Percentiles rank a stretch among this genome's conserved stretches.
These are phyloP conservation scores for Peromyscus polionotus DNA, from an alignment of 2,113 vertebrate species.

Conservation along the genomic window DNA sequence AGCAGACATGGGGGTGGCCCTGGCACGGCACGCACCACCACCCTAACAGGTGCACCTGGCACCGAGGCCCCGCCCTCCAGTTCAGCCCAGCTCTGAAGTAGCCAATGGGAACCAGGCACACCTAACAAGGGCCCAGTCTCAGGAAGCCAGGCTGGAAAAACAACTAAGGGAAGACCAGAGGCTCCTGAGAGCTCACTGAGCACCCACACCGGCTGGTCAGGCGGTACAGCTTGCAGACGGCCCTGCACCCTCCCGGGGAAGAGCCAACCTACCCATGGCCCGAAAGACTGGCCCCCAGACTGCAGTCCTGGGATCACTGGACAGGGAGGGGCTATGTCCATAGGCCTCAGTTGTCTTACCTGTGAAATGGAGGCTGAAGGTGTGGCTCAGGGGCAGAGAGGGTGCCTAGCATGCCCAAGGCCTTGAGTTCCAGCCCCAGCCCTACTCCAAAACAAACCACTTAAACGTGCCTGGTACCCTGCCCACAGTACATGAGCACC, in stretches of 20 bases:
- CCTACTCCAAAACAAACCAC: background rate
- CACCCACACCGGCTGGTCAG: background rate
- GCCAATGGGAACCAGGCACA: background rate
- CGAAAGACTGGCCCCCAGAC: background rate
- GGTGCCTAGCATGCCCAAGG: background rate
- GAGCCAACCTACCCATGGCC: background rate
- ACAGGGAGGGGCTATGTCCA: background rate
- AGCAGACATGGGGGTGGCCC: background rate
- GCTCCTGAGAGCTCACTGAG: background rate
- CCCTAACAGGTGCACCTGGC: background rate
- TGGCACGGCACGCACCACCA: background rate
- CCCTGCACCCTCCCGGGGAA: background rate
- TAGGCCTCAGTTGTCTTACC: background rate
- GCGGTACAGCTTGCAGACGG: background rate
- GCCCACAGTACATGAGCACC: background rate
- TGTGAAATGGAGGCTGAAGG: background rate
- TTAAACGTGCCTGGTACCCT: accelerated
- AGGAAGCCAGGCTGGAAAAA: conserved; percentile 66
- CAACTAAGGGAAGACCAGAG: background rate
- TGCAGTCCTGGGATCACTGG: background rate
- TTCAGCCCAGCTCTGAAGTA: background rate
- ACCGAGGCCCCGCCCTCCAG: background rate
- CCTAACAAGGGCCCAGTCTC: background rate
- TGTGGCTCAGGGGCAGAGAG: background rate
- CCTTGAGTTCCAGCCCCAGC: background rate